Base-by-base conservation (phyloP, 2,797 vertebrate species). In the Pampus argenteus region DNA sequence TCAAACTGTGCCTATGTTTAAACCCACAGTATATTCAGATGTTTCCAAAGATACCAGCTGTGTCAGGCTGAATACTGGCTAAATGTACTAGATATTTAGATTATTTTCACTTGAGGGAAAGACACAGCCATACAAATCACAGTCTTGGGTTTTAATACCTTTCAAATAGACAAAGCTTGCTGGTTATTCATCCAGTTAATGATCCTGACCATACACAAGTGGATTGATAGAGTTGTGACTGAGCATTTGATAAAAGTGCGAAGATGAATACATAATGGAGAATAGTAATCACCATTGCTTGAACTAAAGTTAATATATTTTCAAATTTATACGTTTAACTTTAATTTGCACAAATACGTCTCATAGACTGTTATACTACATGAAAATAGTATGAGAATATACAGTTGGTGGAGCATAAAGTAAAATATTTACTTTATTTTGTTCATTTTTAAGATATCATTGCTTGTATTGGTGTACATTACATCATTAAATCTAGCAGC, bases 401-500 rank as follows among this genome's bases (percentile, higher is more conserved):
- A 23, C 5, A 48, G 7, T 48, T 48, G n/a, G 9, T 23, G 9
- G 28, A 49, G 38, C 26, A 45, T 54, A 26, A 79, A 36, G 51
- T 51, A 47, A 69, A 15, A 7, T 56, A 42, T 74, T 77, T 52
- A 59, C 29, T 9, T 9, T 31, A 8, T 31, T 31, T 31, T 8
- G 8, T 31, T 64, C 61, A 60, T 66, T 45, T 67, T 56, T 51
- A 15, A 26, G 56, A 4, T 15, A 40, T 15, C 3, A 61, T 67
- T 67, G 57, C 51, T 70, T 18, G 42, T 57, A 9, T 20, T 2
- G 6, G 28, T 28, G 20, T 58, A 58, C 48, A 82, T 86, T 66
- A 71, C 20, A 63, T 42, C 31, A 82, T 86, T 66, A 69, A 22
- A 61, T 45, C 31, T 71, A 64, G 81, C 66, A 23, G 49, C 42